phyloP scores from a whole-genome alignment of 2,888 invertebrate species.

The Cerceris ruficornis region DNA sequence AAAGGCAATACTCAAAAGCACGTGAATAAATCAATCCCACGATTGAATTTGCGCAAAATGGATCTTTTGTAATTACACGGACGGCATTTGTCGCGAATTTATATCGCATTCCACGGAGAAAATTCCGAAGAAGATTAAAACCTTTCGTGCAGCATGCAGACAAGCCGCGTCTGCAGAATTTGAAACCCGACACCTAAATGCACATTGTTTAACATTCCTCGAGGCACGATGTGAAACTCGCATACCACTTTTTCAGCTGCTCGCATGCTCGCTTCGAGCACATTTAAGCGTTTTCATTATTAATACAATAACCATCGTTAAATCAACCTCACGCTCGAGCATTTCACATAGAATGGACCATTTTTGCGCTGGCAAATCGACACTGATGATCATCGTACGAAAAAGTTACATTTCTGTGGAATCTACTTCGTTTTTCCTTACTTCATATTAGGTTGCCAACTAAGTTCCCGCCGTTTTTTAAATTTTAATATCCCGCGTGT shows the following conservation, averaged over 20 bases:
- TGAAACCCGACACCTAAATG: constrained; percentile 28
- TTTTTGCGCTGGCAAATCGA: neutral
- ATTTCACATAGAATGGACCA: neutral
- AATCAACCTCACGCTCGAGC: constrained; percentile 10
- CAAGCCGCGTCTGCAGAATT: constrained; percentile 33
- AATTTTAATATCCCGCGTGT: too few species aligned
- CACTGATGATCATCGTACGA: neutral
- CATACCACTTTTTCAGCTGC: constrained; percentile 26
- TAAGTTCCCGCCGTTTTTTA: too few species aligned
- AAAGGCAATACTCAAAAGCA: too few species aligned
- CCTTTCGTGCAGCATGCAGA: neutral
- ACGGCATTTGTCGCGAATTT: neutral
- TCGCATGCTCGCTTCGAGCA: neutral
- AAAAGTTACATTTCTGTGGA: neutral
- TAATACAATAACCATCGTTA: neutral
- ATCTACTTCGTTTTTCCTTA: neutral
- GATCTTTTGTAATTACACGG: neutral
- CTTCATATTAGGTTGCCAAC: too few species aligned
- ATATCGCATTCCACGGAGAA: constrained; percentile 12
- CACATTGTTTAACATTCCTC: constrained; percentile 44
- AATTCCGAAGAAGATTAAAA: constrained; percentile 16
- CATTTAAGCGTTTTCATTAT: neutral
- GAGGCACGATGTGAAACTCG: constrained; percentile 20
- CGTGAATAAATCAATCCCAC: too few species aligned
- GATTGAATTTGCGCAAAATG: neutral